Base-by-base conservation (phyloP, 2,888 invertebrate species). In the Rhagium mordax region DNA sequence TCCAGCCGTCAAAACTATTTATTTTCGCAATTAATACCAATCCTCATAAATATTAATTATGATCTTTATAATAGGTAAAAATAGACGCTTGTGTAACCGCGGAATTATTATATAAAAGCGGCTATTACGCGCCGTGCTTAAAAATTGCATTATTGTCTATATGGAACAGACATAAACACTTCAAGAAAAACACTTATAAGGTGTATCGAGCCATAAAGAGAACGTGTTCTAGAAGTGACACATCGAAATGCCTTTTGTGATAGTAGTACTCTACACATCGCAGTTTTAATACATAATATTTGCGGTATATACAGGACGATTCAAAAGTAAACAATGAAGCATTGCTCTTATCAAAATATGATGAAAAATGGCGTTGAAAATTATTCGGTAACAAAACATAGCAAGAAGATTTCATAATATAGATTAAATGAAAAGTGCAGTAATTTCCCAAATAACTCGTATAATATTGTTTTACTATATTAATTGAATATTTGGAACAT, bases 211-310 rank as follows among this genome's bases (percentile, higher is more conserved):
- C 57, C 67, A 20, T 67, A 67, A 57, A 57, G 20, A 21, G 67
- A 67, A 67, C 57, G 21, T 33, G 67, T 67, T 67, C 57, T 67
- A 55, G 21, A 67, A 57, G 55, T 67, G 47, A 67, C 67, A 67
- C 67, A 67, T 67, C 47, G 47, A 55, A 55, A 20, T 55, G 21
- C 57, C 57, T 41, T 67, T n/a, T 67, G 33, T 24, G 55, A 66
- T 10, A 18, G 48, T 62, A 24, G 3, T 24, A 41, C 13, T 33
- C 41, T 33, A 7, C 8, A 16, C 18, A 6, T 27, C 55, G 6
- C 55, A 57, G 27, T 27, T 51, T 27, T 57, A 24, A 27, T 27
- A 57, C 27, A 57, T 27, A 21, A 15, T 16, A 5, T 49, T 2
- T 49, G 6, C 24, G 6, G 6, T 3, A 6, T 24, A 24, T 3